Base-by-base conservation (phyloP, 2,797 vertebrate genomes). In the Sparus aurata region DNA sequence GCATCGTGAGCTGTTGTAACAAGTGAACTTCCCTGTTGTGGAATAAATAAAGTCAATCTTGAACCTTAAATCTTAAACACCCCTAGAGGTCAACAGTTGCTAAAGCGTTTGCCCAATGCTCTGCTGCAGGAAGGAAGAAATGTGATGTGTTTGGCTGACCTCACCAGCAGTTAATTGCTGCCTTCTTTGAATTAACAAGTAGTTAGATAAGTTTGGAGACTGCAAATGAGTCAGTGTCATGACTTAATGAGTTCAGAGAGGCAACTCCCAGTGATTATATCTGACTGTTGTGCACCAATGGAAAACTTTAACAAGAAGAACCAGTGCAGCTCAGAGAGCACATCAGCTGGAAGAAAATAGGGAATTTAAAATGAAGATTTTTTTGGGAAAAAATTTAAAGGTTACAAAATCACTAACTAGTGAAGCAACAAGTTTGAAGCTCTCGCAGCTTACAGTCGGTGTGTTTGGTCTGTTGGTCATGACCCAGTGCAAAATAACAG, bases 251-350 rank as follows among this genome's bases (percentile, higher is more conserved):
- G 41, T 75, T 77, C 64, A 59, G 73, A 77, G 61, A 82, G 87
- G 76, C 78, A 87, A 90, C 89, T 91, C 92, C 91, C 93, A 81
- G 75, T 84, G 57, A 89, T 89, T 89, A 88, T 41, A 73, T 78
- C 23, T 1, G 38, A 80, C 69, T 76, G 74, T 76, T 65, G 66
- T 69, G 77, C 72, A 7, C 47, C 34, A 47, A 41, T 27, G 25
- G 60, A 74, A 78, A 82, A 52, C 38, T 20, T 23, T 0, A 18
- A 22, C 38, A 73, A 11, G n/a, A 75, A 38, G 45, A 8, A 46
- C 3, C 45, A 52, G 61, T 49, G 58, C 16, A 45, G 25, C 61
- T 73, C 10, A 69, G 54, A 18, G 49, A 73, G 58, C 20, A 23
- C 5, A 68, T 8, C 3, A 27, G n/a, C 65, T 78, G 46, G 41